A percentile compares a stretch with the other conserved stretches of the same genome.
Evolutionary conservation across 2,888 invertebrate genomes (phyloP).

Genomic region (Thymelicus lineola): DNA sequence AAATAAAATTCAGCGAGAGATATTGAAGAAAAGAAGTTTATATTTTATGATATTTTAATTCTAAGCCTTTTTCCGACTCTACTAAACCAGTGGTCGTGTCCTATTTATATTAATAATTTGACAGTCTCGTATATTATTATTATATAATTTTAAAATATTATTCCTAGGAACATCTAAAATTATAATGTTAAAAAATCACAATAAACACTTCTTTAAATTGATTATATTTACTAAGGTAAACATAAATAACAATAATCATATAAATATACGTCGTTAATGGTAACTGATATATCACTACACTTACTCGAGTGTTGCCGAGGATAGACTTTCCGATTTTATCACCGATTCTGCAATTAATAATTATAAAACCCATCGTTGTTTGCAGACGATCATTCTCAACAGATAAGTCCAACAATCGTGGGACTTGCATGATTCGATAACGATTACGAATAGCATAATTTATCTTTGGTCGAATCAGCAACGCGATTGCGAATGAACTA

Average conservation of each 20-base stretch:
- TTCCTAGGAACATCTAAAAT: no score
- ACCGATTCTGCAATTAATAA: conserved; percentile 13
- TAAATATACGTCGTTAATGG: conserved; percentile 9
- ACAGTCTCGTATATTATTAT: no score
- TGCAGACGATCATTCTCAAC: conserved; percentile 19
- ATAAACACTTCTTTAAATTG: background rate
- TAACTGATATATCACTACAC: conserved; percentile 16
- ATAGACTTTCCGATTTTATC: conserved; percentile 27
- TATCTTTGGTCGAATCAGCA: conserved; percentile 17
- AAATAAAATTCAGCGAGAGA: no score
- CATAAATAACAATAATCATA: background rate
- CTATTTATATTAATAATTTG: no score
- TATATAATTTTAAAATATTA: no score
- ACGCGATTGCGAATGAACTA: conserved; percentile 1
- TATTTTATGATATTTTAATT: no score
- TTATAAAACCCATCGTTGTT: conserved; percentile 16
- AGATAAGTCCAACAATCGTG: conserved; percentile 18
- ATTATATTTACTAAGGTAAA: conserved; percentile 14
- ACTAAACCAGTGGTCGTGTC: no score
- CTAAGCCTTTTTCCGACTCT: no score
- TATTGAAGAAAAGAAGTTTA: no score
- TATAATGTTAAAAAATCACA: background rate
- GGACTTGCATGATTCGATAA: conserved; percentile 8
- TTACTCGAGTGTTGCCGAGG: conserved; percentile 15
- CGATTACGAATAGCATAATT: conserved; percentile 20